Evolutionary conservation across 2,797 vertebrate species (phyloP).

Genomic region (Pristis pectinata): DNA sequence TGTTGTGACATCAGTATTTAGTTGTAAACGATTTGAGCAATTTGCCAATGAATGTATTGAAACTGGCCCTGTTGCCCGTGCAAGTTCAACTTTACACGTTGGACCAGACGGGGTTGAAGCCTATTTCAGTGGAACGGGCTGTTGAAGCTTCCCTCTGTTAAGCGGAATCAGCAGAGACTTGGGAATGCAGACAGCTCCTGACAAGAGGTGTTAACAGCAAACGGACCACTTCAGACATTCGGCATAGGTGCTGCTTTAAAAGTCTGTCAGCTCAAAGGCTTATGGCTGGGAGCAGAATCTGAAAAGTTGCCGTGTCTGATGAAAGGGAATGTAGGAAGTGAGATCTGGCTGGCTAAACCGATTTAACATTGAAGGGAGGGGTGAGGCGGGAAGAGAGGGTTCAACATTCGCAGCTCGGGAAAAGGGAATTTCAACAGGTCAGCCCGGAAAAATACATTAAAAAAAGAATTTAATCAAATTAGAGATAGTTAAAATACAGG

Average conservation of each 20-base stretch:
- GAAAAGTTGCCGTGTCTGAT: not conserved
- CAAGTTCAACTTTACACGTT: not conserved
- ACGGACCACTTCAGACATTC: not conserved
- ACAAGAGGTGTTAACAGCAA: too few relatives aligned
- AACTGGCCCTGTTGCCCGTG: not conserved
- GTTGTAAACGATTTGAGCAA: not conserved
- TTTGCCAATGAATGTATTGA: not conserved
- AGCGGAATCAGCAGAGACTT: not conserved
- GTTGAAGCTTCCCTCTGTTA: not conserved
- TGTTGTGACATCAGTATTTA: not conserved
- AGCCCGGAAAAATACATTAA: not conserved
- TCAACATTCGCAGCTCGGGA: not conserved
- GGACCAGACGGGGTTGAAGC: not conserved
- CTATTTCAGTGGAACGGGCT: not conserved
- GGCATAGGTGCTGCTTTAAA: not conserved
- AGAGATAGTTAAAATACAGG: not conserved
- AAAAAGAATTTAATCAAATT: not conserved
- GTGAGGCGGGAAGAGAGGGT: not conserved
- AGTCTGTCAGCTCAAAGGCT: not conserved
- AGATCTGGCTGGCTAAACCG: not conserved
- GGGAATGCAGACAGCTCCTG: not conserved
- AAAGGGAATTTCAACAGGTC: not conserved
- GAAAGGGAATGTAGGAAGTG: not conserved
- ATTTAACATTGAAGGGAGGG: too few relatives aligned
- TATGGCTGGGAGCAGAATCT: not conserved